Base-by-base conservation (phyloP, 2,888 invertebrate genomes). In the Coenonympha glycerion region DNA sequence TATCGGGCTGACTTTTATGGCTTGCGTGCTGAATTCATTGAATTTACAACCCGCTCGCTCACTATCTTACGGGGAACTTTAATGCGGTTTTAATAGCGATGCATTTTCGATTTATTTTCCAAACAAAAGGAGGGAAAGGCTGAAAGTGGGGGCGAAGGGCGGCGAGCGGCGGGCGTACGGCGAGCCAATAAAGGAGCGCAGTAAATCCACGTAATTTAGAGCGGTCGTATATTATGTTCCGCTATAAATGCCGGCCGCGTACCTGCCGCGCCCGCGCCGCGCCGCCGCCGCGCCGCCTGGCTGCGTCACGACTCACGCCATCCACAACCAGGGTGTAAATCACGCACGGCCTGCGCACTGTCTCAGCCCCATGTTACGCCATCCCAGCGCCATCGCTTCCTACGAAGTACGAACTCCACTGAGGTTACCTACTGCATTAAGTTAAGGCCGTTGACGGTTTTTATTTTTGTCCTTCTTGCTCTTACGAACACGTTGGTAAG, bases 141-240 rank as follows among this genome's bases (percentile, higher is more conserved):
- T 59, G 49, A 63, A 60, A 65, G 69, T 64, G 71, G 73, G 76
- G 73, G 66, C 63, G 69, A 71, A 62, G 68, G 68, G 70, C 59
- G 68, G 68, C 63, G 69, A 66, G 59, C 52, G 60, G 55, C 45
- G 63, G 75, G 74, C 72, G 76, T 72, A 68, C 73, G 71, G 78
- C 78, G 77, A 73, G 79, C 86, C 86, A 86, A 87, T 87, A 87
- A 87, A 87, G 78, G 72, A 77, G 71, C 74, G 84, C 83, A 76
- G 83, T 86, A 87, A 87, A 87, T 87, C 85, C 82, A 85, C 81
- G 83, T 85, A 80, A 85, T 87, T 86, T 87, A 86, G 85, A 80
- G 85, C 84, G 72, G 78, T 74, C 67, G 73, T 87, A 87, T 85
- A 86, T 86, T 80, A 82, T 81, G 85, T 87, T 85, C 84, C 75